These are phyloP conservation scores for Ariolimax columbianus DNA, from an alignment of 2,888 invertebrate species.

Conservation along the genomic window DNA sequence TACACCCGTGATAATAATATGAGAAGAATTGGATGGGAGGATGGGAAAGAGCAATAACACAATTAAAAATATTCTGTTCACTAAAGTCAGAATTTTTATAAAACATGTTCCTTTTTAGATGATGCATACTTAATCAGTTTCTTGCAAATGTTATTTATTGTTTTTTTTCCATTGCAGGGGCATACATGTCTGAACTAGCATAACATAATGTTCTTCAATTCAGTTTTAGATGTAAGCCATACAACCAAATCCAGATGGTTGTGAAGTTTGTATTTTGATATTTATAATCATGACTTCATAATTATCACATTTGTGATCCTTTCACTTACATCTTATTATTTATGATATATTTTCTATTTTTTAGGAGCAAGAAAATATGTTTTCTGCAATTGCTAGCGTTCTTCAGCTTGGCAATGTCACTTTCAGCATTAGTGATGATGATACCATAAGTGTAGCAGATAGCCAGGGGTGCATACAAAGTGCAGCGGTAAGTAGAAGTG, in stretches of 20 bases:
- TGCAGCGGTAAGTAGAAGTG: slow-evolving; percentile 62
- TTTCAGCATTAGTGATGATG: slow-evolving; percentile 71
- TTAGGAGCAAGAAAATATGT: slow-evolving; percentile 76
- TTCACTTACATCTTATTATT: background rate
- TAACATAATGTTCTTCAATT: no score
- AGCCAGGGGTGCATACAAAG: slow-evolving; percentile 60
- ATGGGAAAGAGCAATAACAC: no score
- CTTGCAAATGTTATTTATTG: no score
- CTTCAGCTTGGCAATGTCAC: slow-evolving; percentile 75
- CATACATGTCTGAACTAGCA: no score
- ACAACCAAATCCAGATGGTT: background rate
- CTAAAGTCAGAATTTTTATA: no score
- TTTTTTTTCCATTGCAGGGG: no score
- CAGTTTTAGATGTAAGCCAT: background rate
- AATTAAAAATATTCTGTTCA: no score
- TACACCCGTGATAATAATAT: no score
- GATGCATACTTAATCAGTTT: no score
- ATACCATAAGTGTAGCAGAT: slow-evolving; percentile 61
- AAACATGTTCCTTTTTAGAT: background rate
- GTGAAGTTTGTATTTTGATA: background rate
- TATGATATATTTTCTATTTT: background rate
- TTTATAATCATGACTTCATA: slow-evolving; percentile 8
- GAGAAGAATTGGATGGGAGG: no score
- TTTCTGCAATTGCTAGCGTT: slow-evolving; percentile 72
- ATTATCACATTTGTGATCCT: background rate